Conservation (phyloP, 2,797 vertebrate genomes). For the Gorsachius magnificus region DNA sequence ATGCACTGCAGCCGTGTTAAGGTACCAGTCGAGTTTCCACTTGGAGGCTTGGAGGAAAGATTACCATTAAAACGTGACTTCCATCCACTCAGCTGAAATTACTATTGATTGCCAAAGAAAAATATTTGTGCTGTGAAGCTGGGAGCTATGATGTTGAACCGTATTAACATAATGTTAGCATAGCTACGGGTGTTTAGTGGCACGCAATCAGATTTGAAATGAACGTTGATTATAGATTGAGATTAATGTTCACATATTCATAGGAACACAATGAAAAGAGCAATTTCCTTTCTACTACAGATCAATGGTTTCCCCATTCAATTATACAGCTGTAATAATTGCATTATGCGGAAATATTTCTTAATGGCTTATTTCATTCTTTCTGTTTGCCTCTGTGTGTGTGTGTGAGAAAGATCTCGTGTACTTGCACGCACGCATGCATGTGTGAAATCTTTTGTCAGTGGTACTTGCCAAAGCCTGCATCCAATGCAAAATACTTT, state of each 20-base stretch:
- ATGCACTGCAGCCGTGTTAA: slow-evolving; percentile 71
- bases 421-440: neutral
- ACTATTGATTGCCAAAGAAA: slow-evolving; percentile 88
- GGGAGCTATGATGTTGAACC: slow-evolving; percentile 85
- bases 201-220: slow-evolving; percentile 87
- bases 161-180: slow-evolving; percentile 89
- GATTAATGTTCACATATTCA: slow-evolving; percentile 90
- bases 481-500: slow-evolving; percentile 77
- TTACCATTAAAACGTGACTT: slow-evolving; percentile 87
- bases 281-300: slow-evolving; percentile 87
- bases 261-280: slow-evolving; percentile 86
- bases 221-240: slow-evolving; percentile 87
- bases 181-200: slow-evolving; percentile 86
- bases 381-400: slow-evolving; percentile 68
- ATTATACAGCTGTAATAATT: slow-evolving; percentile 89
- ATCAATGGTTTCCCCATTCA: slow-evolving; percentile 89
- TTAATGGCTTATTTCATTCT: slow-evolving; percentile 86
- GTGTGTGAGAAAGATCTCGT: neutral
- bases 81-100: slow-evolving; percentile 86
- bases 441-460: slow-evolving; percentile 77
- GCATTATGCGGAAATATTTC: slow-evolving; percentile 86
- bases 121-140: slow-evolving; percentile 87
- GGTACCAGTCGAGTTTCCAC: slow-evolving; percentile 80
- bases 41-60: slow-evolving; percentile 80
- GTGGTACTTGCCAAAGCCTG: slow-evolving; percentile 71